Evolutionary conservation across 2,888 invertebrate species (phyloP).

Genomic region (Pachymerium ferrugineum): DNA sequence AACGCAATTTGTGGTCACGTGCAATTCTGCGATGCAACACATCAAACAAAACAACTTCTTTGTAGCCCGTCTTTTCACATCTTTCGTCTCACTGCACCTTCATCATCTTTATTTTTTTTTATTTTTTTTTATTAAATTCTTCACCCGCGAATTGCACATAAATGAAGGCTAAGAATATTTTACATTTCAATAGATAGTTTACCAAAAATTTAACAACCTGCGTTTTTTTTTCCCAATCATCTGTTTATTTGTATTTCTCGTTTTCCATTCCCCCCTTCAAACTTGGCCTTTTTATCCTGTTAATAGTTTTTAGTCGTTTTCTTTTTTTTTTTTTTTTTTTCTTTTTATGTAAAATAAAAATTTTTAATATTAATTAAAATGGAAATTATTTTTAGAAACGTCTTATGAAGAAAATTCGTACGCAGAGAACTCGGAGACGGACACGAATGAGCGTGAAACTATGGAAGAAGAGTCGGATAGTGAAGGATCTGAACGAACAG

Average conservation of each 20-base stretch:
- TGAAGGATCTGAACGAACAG: constrained; percentile 32
- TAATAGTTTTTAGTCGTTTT: not conserved
- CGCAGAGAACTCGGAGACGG: constrained; percentile 34
- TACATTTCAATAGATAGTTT: not conserved
- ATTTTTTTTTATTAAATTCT: not conserved
- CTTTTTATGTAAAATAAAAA: no score
- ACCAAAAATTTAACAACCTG: no score
- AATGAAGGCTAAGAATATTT: not conserved
- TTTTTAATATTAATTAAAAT: not conserved
- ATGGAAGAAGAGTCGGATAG: constrained; percentile 35
- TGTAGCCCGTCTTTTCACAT: not conserved
- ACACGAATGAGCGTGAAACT: constrained; percentile 29
- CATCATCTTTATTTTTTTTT: not conserved
- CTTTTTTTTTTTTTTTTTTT: not conserved
- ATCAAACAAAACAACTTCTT: no score
- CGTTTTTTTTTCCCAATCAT: not conserved
- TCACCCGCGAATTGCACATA: not conserved
- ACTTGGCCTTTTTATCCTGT: not conserved
- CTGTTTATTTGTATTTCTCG: no score
- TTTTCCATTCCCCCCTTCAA: not conserved
- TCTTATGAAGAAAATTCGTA: constrained; percentile 32
- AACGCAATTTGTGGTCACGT: not conserved
- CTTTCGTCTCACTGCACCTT: not conserved
- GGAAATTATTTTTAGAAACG: not conserved
- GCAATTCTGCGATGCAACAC: constrained; percentile 27